Base-by-base conservation (phyloP, 2,888 invertebrate genomes). In the Diadegma fenestrale region DNA sequence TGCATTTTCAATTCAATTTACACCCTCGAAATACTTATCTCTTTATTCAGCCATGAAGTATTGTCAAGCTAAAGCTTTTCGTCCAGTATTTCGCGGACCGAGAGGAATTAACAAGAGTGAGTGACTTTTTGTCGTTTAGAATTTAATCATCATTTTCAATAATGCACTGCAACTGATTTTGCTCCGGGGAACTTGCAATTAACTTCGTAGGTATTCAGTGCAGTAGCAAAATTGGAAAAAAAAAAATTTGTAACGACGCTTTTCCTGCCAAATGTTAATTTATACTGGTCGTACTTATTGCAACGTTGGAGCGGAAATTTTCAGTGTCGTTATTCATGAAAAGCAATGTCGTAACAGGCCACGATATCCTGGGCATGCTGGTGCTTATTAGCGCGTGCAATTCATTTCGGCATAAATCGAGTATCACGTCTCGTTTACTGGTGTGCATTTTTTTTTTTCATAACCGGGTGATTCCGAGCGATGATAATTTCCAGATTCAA, bases 351-450 rank as follows among this genome's bases (percentile, higher is more conserved):
- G 22, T 51, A 58, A 58, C 26, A 58, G 26, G 26, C 26, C 6
- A 26, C 26, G 12, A 14, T 58, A 58, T 66, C 5, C 41, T 12
- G 5, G 41, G 6, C 41, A 41, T 33, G 14, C 10, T 12, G 19
- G 19, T 19, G 41, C 66, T 41, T 6, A 19, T 66, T 41, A 66
- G 26, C 26, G 58, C 58, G 58, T 26, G 26, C 26, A 26, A 58
- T 26, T 22, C 14, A 58, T 58, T 58, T 26, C 12, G 58, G 58
- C 14, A 66, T 19, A 66, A 37, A 19, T 22, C 22, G 12, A 22
- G 41, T 66, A 10, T 64, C 64, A 33, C 33, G n/a, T 64, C n/a
- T 66, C 41, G 66, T 66, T 19, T 19, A 22, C 14, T 19, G 19
- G 8, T 64, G 26, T 2, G 3, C 19, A 19, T 66, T 43, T 41